Percentiles rank a stretch among this genome's conserved stretches.
Conservation (phyloP, 2,888 invertebrate species). For the Ectemnius lituratus region DNA sequence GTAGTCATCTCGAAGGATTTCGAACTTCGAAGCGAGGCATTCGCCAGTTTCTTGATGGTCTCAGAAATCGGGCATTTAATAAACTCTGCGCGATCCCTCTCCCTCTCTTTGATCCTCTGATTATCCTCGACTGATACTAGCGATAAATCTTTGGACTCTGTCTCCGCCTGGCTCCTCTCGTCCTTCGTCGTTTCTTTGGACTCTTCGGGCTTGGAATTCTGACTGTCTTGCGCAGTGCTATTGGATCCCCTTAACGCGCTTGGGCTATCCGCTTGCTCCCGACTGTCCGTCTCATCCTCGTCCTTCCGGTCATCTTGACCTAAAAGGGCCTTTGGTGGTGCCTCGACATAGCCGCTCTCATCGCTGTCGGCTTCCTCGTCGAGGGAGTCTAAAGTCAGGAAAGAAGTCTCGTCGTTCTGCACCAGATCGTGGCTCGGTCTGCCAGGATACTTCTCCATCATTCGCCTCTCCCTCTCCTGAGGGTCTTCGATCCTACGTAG, state of each 20-base stretch:
- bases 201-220: slow-evolving; percentile 29
- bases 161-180: slow-evolving; percentile 22
- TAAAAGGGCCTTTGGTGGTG: slow-evolving; percentile 69
- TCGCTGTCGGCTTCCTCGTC: slow-evolving; percentile 89
- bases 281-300: slow-evolving; percentile 38
- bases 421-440: slow-evolving; percentile 56
- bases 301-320: slow-evolving; percentile 53
- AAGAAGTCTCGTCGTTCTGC: slow-evolving; percentile 67
- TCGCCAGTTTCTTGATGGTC: slow-evolving; percentile 74
- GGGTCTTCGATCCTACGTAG: slow-evolving; percentile 67
- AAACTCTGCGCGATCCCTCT: slow-evolving; percentile 69
- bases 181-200: slow-evolving; percentile 31
- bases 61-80: slow-evolving; percentile 75
- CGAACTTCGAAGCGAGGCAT: slow-evolving; percentile 71
- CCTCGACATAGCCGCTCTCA: slow-evolving; percentile 94
- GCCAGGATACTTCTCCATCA: slow-evolving; percentile 62
- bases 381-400: slow-evolving; percentile 78
- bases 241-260: slow-evolving; percentile 26
- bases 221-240: slow-evolving; percentile 13
- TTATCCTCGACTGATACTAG: slow-evolving; percentile 29
- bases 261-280: slow-evolving; percentile 7
- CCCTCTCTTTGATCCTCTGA: slow-evolving; percentile 57
- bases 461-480: slow-evolving; percentile 49
- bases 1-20: slow-evolving; percentile 70
- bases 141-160: slow-evolving; percentile 32